Percentiles rank a stretch among this genome's conserved stretches.
These are phyloP conservation scores for Zygothrica quintamaculata DNA, from an alignment of 2,888 invertebrate species.

Conservation along the genomic window DNA sequence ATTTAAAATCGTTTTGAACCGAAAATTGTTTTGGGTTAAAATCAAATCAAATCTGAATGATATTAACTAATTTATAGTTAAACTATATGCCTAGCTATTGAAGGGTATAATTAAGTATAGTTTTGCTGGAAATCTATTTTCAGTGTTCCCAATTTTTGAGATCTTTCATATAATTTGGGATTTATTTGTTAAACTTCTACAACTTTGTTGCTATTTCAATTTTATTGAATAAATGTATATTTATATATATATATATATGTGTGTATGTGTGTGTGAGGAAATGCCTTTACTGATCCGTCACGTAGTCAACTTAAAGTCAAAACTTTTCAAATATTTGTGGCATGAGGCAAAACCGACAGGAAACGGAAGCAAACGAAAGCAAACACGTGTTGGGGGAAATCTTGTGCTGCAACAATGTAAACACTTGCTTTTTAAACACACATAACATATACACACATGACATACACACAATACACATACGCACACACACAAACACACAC, in stretches of 20 bases:
- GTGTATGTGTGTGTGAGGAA: neutral
- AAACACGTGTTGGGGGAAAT: slow-evolving; percentile 75
- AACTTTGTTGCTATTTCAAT: slow-evolving; percentile 8
- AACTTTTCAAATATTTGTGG: slow-evolving; percentile 39
- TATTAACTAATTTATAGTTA: too few species aligned
- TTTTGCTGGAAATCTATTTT: too few species aligned
- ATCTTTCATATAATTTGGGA: too few species aligned
- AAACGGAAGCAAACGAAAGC: slow-evolving; percentile 70
- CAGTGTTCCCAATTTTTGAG: too few species aligned
- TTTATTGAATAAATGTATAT: slow-evolving; percentile 24
- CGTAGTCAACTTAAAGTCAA: slow-evolving; percentile 58
- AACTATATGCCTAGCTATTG: too few species aligned
- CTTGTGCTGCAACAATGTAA: slow-evolving; percentile 70
- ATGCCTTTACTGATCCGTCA: slow-evolving; percentile 35
- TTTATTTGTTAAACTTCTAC: slow-evolving; percentile 1
- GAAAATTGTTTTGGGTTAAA: too few species aligned
- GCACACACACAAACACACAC: slow-evolving; percentile 2
- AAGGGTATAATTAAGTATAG: too few species aligned
- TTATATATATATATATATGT: neutral
- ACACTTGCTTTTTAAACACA: slow-evolving; percentile 44
- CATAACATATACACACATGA: slow-evolving; percentile 23
- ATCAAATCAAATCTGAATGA: too few species aligned
- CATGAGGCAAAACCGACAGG: slow-evolving; percentile 47
- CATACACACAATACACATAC: slow-evolving; percentile 20
- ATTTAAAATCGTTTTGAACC: too few species aligned